phyloP scores from a whole-genome alignment of 2,113 vertebrate species.

The Bucco capensis region DNA sequence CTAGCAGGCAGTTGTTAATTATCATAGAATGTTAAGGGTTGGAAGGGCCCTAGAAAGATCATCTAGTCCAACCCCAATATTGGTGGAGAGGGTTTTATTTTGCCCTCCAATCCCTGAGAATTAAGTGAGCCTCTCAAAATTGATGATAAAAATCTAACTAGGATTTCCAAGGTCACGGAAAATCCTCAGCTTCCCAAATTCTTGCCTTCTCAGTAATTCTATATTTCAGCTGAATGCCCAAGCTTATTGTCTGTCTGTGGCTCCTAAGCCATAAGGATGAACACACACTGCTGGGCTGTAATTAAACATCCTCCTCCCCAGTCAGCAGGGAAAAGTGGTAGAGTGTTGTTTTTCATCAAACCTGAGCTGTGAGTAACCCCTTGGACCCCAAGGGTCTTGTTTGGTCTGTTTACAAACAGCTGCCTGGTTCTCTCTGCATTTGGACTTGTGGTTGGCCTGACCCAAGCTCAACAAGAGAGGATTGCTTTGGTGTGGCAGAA shows the following conservation, averaged over 20 bases:
- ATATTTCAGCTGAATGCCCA: fast-evolving
- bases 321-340: neutral
- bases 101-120: neutral
- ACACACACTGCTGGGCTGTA: neutral
- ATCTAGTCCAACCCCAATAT: too few species aligned
- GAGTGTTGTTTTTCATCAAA: neutral
- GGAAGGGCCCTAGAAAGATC: too few species aligned
- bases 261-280: neutral
- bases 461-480: neutral
- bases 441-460: neutral
- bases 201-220: neutral
- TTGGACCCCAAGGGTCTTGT: neutral
- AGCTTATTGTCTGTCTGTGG: neutral
- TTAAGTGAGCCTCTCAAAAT: neutral
- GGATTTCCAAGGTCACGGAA: neutral
- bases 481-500: fast-evolving
- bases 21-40: too few species aligned
- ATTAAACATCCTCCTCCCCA: neutral
- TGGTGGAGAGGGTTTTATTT: too few species aligned
- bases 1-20: neutral
- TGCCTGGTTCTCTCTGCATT: neutral
- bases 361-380: neutral
- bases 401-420: neutral
- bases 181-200: neutral
- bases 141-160: neutral